These are phyloP conservation scores for Melanotaenia boesemani DNA, from an alignment of 2,797 vertebrate genomes.

Conservation along the genomic window DNA sequence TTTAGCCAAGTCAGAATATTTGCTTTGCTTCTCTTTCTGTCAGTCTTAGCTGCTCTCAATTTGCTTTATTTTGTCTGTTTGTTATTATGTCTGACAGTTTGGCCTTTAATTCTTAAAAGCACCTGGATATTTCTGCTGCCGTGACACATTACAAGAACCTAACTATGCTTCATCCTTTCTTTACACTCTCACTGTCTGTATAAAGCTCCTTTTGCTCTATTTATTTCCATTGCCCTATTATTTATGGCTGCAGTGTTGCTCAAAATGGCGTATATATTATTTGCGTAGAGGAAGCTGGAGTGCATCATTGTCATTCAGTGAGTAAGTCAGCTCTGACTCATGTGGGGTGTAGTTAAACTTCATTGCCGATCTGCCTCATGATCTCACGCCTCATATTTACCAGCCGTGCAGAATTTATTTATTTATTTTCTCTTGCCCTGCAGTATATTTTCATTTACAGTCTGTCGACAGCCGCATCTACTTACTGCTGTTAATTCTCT, in stretches of 20 bases:
- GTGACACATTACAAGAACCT: slow-evolving; percentile 2
- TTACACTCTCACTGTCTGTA: slow-evolving; percentile 15
- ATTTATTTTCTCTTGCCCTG: slow-evolving; percentile 2
- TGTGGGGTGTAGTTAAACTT: slow-evolving; percentile 24
- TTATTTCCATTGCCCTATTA: background rate
- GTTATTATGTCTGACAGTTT: slow-evolving; percentile 11
- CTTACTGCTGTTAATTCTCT: slow-evolving; percentile 40
- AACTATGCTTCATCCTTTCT: background rate
- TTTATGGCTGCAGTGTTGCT: slow-evolving; percentile 18
- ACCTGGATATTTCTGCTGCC: background rate
- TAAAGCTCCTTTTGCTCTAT: background rate
- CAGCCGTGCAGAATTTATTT: slow-evolving; percentile 32
- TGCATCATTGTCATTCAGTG: slow-evolving; percentile 39
- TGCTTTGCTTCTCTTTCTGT: slow-evolving; percentile 1
- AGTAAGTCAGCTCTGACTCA: slow-evolving; percentile 29
- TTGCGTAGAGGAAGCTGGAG: background rate
- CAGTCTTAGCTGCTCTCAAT: background rate
- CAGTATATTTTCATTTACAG: slow-evolving; percentile 39
- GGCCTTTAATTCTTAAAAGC: slow-evolving; percentile 21
- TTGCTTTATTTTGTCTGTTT: background rate
- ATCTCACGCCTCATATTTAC: slow-evolving; percentile 51
- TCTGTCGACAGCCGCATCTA: slow-evolving; percentile 23
- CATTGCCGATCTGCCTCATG: slow-evolving; percentile 45
- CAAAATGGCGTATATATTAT: slow-evolving; percentile 5
- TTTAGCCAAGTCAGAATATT: background rate